Evolutionary conservation across 2,797 vertebrate species (phyloP).

Genomic region (Muraenolepis orangiensis): DNA sequence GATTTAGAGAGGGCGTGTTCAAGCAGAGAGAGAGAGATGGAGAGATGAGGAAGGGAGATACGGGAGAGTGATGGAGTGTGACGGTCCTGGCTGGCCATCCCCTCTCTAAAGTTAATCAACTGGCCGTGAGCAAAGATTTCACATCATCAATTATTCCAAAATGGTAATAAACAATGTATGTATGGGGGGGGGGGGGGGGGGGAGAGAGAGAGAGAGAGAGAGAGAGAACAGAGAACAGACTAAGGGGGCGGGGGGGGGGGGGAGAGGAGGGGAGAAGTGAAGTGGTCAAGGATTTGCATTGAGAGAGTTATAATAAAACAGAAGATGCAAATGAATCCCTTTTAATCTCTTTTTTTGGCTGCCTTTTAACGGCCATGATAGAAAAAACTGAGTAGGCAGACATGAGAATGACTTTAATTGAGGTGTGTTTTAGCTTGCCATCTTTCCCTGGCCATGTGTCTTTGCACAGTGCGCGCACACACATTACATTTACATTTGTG

Average conservation of each 20-base stretch:
- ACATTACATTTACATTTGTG: neutral
- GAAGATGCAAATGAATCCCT: neutral
- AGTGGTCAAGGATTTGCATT: neutral
- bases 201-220: conserved; percentile 17
- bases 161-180: neutral
- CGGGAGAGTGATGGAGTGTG: neutral
- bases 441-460: neutral
- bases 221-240: neutral
- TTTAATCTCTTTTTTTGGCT: no score
- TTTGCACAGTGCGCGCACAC: neutral
- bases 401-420: conserved; percentile 23
- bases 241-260: neutral
- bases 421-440: neutral
- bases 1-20: neutral
- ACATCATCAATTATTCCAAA: conserved; percentile 61
- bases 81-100: neutral
- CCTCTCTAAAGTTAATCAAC: conserved; percentile 65
- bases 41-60: neutral
- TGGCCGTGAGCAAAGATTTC: conserved; percentile 60
- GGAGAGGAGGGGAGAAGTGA: conserved; percentile 14
- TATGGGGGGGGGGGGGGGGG: no score
- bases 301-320: neutral
- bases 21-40: conserved; percentile 3
- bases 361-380: no score
- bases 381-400: conserved; percentile 19